A percentile compares a stretch with the other conserved stretches of the same genome.
Conservation (phyloP, 2,797 vertebrate genomes). For the Danio tinwini region DNA sequence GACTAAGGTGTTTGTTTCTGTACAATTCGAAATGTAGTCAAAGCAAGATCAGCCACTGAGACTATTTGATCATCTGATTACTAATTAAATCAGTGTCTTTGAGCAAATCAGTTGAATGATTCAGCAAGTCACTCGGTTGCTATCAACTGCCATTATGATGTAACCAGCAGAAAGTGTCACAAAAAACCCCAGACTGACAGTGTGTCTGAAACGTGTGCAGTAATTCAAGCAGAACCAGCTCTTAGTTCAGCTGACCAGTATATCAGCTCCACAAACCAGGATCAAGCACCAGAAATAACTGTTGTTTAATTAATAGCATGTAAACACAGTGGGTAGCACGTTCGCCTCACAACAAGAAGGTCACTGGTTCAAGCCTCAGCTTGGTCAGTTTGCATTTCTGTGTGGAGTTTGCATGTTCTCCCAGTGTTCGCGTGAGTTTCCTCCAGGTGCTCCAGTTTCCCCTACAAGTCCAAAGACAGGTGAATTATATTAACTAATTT, state of each 20-base stretch:
- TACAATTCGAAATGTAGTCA: neutral
- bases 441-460: too few species aligned
- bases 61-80: neutral
- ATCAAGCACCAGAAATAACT: neutral
- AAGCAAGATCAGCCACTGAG: neutral
- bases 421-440: too few species aligned
- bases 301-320: neutral
- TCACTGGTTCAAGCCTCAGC: too few species aligned
- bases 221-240: neutral
- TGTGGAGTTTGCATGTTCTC: too few species aligned
- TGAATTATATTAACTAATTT: too few species aligned
- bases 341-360: too few species aligned
- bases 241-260: neutral
- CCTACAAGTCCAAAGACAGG: too few species aligned
- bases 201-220: neutral
- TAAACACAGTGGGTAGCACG: too few species aligned
- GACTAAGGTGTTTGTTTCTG: too few species aligned
- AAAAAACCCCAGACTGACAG: neutral
- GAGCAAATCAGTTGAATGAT: neutral
- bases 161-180: neutral
- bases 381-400: too few species aligned
- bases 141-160: neutral
- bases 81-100: neutral
- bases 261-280: neutral
- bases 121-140: neutral